Evolutionary conservation across 2,797 vertebrate genomes (phyloP), one percentile per base, ranked within the genome.

Genomic region (Aldrovandia affinis): DNA sequence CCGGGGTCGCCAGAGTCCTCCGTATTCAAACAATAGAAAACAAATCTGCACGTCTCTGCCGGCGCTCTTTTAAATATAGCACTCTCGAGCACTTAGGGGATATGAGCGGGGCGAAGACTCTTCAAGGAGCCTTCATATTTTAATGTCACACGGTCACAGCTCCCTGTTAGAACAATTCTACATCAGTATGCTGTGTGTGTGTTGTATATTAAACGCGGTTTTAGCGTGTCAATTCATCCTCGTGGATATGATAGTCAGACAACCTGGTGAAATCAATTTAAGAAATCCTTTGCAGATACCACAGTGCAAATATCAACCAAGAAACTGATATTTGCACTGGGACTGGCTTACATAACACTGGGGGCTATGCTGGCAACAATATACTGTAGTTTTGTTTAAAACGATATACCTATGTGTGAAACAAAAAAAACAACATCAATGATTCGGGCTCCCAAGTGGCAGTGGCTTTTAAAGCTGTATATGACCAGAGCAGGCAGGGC

Each of bases 1-100:
- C n/a, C n/a, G 39, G 75, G 47, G 83, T 78, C 83, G 63, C 9
- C 0, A 44, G 78, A 36, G 83, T 8, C 20, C 50, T 70, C 33
- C 78, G 18, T 2, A 30, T 47, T 55, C 63, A 30, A 57, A 80
- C 83, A 68, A 84, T 50, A 80, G 59, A 80, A 79, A 79, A 83
- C 77, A 65, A 79, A 78, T 9, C 28, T 61, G 63, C 47, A 28
- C 33, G 59, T 42, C 61, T 22, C 78, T 55, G 57, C 78, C n/a
- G n/a, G n/a, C n/a, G 50, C 78, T 65, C 39, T 57, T 81, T 80
- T 61, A 52, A 55, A 68, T 10, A 28, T 30, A 44, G 33, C 47
- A 30, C 54, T 80, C 30, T 79, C 9, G 2, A 52, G 63, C 25
- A 36, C 30, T 18, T 1, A 28, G 47, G 44, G 83, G 57, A n/a